Percentiles rank a stretch among this genome's conserved stretches.
These are phyloP conservation scores for Propithecus perrieri DNA, from an alignment of 2,797 vertebrate species.

Conservation along the genomic window DNA sequence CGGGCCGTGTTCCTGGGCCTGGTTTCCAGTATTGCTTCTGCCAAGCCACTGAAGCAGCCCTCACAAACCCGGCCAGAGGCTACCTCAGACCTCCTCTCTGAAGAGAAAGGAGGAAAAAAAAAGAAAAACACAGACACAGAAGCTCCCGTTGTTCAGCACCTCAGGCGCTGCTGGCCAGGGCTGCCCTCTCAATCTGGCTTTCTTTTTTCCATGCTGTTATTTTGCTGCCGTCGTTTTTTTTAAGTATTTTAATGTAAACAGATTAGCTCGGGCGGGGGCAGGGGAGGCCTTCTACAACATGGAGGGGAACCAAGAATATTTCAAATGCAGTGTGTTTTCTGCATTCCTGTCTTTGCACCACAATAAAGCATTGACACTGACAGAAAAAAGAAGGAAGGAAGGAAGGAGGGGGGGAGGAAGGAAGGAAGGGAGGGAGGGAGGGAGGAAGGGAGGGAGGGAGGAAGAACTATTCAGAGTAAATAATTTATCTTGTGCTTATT, in stretches of 20 bases:
- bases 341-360: slow-evolving; percentile 58
- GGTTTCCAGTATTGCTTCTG: slow-evolving; percentile 96
- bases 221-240: slow-evolving; percentile 83
- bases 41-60: slow-evolving; percentile 92
- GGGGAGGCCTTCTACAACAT: slow-evolving; percentile 63
- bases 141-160: neutral
- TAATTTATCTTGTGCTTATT: neutral
- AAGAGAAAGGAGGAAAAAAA: slow-evolving; percentile 53
- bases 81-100: slow-evolving; percentile 73
- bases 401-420: too few relatives aligned
- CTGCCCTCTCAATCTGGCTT: slow-evolving; percentile 57
- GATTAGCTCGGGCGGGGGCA: slow-evolving; percentile 59
- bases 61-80: slow-evolving; percentile 88
- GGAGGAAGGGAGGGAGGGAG: neutral
- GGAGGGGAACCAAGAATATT: slow-evolving; percentile 44
- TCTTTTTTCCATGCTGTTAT: slow-evolving; percentile 79
- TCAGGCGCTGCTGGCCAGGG: slow-evolving; percentile 83
- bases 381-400: too few relatives aligned
- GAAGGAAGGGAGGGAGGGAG: neutral
- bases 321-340: slow-evolving; percentile 63
- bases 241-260: slow-evolving; percentile 51
- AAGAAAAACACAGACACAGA: too few relatives aligned
- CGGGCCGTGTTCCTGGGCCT: slow-evolving; percentile 89
- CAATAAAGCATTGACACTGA: slow-evolving; percentile 71
- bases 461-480: neutral